Conservation (phyloP, 1,140 invertebrate species). For the Zaprionus gabonicus region DNA sequence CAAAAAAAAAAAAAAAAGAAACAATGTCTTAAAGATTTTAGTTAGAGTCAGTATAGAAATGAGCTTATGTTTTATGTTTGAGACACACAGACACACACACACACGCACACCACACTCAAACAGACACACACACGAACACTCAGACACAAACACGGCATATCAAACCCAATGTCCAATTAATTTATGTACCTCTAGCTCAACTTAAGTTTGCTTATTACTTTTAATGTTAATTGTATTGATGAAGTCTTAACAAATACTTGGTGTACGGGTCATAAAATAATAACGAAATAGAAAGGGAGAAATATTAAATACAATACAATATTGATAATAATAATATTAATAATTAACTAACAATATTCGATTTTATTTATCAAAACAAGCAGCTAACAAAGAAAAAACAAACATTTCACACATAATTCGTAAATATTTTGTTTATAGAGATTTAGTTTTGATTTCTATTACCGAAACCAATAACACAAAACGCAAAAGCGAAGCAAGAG, state of each 20-base stretch:
- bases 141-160: slow-evolving; percentile 63
- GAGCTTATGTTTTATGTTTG: slow-evolving; percentile 37
- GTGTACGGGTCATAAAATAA: slow-evolving; percentile 70
- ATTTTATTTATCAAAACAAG: slow-evolving; percentile 15
- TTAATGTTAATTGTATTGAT: slow-evolving; percentile 61
- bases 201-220: slow-evolving; percentile 51
- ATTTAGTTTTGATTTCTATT: slow-evolving; percentile 19
- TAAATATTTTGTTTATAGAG: neutral
- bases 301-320: neutral
- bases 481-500: neutral
- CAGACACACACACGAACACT: slow-evolving; percentile 18
- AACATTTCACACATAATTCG: neutral
- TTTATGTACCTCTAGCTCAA: slow-evolving; percentile 71
- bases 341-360: slow-evolving; percentile 25
- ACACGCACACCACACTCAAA: slow-evolving; percentile 12
- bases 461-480: slow-evolving; percentile 43
- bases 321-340: slow-evolving; percentile 11
- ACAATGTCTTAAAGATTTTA: slow-evolving; percentile 44
- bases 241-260: slow-evolving; percentile 65
- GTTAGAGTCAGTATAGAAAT: slow-evolving; percentile 37
- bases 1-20: neutral
- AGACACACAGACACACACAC: slow-evolving; percentile 19
- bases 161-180: slow-evolving; percentile 74
- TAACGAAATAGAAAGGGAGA: slow-evolving; percentile 10
- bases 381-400: neutral